Percentiles rank a stretch among this genome's conserved stretches.
These are phyloP conservation scores for Acipenser oxyrinchus DNA, from an alignment of 2,797 vertebrate species.

Conservation along the genomic window DNA sequence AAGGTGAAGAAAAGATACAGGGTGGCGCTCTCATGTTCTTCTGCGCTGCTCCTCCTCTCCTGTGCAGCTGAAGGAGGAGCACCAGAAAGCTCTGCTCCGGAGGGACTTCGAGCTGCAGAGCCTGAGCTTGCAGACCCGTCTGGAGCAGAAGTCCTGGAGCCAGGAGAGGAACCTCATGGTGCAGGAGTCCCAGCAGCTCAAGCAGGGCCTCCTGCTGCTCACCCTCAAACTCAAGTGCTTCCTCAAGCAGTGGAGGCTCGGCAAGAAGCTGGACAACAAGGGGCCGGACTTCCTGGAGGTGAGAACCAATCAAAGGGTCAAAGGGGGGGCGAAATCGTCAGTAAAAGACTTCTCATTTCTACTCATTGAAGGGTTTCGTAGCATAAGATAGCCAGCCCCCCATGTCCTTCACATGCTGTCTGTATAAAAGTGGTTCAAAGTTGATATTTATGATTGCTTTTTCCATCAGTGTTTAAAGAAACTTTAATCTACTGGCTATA, in stretches of 20 bases:
- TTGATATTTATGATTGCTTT: neutral
- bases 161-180: slow-evolving; percentile 88
- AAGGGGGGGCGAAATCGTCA: too few species aligned
- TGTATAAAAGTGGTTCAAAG: neutral
- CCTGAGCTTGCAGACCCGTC: slow-evolving; percentile 79
- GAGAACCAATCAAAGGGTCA: slow-evolving; percentile 13
- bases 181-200: slow-evolving; percentile 91
- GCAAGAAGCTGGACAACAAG: slow-evolving; percentile 74
- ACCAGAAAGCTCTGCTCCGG: slow-evolving; percentile 81
- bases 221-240: slow-evolving; percentile 95
- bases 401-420: neutral
- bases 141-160: slow-evolving; percentile 91
- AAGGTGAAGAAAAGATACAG: too few species aligned
- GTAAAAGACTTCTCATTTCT: neutral
- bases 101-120: slow-evolving; percentile 94
- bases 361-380: neutral
- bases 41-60: neutral
- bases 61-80: slow-evolving; percentile 81
- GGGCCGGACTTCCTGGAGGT: slow-evolving; percentile 87
- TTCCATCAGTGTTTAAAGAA: too few species aligned
- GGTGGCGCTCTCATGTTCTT: too few species aligned
- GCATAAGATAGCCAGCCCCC: too few species aligned
- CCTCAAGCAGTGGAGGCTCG: slow-evolving; percentile 88
- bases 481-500: too few species aligned
- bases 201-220: slow-evolving; percentile 84